Evolutionary conservation across 2,888 invertebrate genomes (phyloP), one percentile per base, ranked within the genome.

Genomic region (Drosophila pseudotakahashii): DNA sequence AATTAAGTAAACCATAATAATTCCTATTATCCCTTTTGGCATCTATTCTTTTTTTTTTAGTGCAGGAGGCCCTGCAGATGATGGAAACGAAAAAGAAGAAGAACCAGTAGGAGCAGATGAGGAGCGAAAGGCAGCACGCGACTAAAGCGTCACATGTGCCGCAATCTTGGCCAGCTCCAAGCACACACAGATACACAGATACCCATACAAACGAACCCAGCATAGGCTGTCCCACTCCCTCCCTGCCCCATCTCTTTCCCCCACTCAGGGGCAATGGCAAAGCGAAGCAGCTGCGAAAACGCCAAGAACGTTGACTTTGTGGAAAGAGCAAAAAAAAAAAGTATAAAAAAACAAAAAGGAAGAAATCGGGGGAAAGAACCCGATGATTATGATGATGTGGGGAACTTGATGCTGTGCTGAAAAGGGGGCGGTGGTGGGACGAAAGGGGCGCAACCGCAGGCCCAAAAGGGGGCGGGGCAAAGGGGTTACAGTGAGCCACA

Each of bases 81-180:
- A 34, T 32, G 47, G 37, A 19, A 41, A 37, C 39, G 57, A 34
- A 51, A 30, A 52, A 26, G 47, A 42, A 41, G 58, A 32, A 39
- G 45, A 54, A 32, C n/a, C 54, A 54, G 58, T 47, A 55, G 32
- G 39, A 53, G 39, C 76, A 60, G 61, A 63, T 66, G 57, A 68
- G 42, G 51, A 64, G 77, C 64, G 59, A 62, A 71, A 63, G 67
- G 77, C 87, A 84, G 84, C 84, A 84, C 84, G 84, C 84, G 84
- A 84, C 89, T 77, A 80, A 80, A 83, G 76, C 84, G 89, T 88
- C 84, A 88, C 87, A 84, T 88, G 88, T 86, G 84, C 87, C 77
- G 79, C 88, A 82, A 84, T 81, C 78, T 85, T 68, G 34, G 67
- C 45, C 67, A 37, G 52, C 51, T 26, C 36, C 50, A 37, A 36